Base-by-base conservation (phyloP, 2,888 invertebrate species). In the Agonopterix arenella region DNA sequence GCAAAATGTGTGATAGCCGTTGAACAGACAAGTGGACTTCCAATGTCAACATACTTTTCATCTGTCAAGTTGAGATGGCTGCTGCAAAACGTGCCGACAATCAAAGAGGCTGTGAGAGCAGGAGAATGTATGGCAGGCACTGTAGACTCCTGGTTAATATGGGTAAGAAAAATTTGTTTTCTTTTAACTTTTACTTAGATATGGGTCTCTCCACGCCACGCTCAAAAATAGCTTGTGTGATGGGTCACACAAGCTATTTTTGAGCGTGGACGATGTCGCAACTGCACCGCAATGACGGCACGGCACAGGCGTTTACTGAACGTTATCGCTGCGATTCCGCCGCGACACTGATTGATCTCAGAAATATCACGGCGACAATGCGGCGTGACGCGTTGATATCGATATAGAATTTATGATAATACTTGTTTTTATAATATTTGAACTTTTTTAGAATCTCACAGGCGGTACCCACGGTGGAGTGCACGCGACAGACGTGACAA, bases 1-100 rank as follows among this genome's bases (percentile, higher is more conserved):
- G 70, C 83, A 51, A 80, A 80, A 60, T 73, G 80, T 64, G 68
- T 83, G 8, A 72, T 82, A 69, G 84, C 89, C 46, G 83, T 89
- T 1, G 63, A 69, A 47, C 79, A 80, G 57, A 78, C 66, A 10
- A 98, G 96, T 80, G 98, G 98, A n/a, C 92, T 98, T 56, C 99
- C 99, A 10, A 90, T 99, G 53, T 96, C 97, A 59, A 96, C 98
- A 47, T 99, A 98, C 81, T 99, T 99, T 78, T 97, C 97, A 67
- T 98, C 98, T 8, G 90, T 98, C 0, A 99, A 99, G 84, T 90
- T 99, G 47, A 92, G 93, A 68, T 99, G 99, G 99, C 84, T 99
- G 43, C 86, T 98, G 53, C 94, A 97, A 70, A 96, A 98, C 88
- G 93, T 95, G 28, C 89, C 92, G 2, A 91, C 91, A 38, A 94